phyloP scores from a whole-genome alignment of 2,797 vertebrate genomes.

The Florisuga fusca region DNA sequence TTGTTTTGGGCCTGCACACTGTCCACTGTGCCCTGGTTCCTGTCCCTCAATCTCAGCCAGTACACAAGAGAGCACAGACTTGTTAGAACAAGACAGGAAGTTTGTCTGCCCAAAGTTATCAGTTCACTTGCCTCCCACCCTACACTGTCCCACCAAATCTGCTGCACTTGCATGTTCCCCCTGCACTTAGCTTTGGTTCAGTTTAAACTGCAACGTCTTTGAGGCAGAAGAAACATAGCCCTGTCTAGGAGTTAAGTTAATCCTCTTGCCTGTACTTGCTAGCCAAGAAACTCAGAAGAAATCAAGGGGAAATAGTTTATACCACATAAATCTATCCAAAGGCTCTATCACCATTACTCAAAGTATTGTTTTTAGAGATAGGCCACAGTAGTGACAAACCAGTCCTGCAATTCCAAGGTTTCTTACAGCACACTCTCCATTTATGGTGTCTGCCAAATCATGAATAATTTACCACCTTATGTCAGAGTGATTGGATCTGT shows the following conservation, averaged over 20 bases:
- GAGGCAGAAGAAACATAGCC: neutral
- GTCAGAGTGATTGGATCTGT: conserved; percentile 44
- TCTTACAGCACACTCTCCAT: neutral
- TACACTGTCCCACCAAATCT: neutral
- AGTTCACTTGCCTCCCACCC: neutral
- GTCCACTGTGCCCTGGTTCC: neutral
- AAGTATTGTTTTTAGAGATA: conserved; percentile 3
- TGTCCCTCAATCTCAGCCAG: neutral
- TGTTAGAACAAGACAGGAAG: neutral
- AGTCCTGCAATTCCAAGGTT: conserved; percentile 29
- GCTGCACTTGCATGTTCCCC: neutral
- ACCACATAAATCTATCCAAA: neutral
- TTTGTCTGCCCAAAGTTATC: neutral
- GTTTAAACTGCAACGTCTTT: neutral
- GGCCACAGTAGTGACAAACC: conserved; percentile 13
- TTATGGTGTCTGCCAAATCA: conserved; percentile 17
- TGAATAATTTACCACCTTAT: conserved; percentile 68
- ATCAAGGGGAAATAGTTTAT: neutral
- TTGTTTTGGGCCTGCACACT: neutral
- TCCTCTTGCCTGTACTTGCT: neutral
- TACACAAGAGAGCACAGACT: neutral
- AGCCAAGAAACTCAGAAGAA: neutral
- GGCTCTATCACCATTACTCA: neutral
- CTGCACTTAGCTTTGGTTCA: neutral
- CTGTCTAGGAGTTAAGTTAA: neutral